Evolutionary conservation across 2,797 vertebrate genomes (phyloP).

Genomic region (Cyclura pinguis): DNA sequence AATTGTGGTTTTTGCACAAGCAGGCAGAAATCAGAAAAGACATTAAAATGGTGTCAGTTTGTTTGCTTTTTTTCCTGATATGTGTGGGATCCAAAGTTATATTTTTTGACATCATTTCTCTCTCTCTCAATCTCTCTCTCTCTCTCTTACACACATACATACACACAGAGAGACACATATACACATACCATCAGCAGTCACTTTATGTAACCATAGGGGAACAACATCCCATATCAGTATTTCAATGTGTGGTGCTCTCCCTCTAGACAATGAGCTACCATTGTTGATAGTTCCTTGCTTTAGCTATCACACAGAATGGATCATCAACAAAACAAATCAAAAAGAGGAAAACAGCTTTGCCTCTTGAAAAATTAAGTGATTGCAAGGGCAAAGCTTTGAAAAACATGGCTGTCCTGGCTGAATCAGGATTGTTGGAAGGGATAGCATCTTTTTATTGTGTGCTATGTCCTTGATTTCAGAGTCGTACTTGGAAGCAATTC

Average conservation of each 20-base stretch:
- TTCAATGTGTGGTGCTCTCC: too few relatives aligned
- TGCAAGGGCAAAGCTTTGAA: neutral
- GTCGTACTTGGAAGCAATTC: neutral
- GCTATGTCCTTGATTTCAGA: neutral
- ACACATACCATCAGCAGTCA: too few relatives aligned
- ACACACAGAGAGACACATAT: too few relatives aligned
- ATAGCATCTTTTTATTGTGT: neutral
- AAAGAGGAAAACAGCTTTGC: neutral
- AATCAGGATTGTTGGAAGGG: neutral
- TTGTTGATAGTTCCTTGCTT: neutral
- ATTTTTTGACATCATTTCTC: neutral
- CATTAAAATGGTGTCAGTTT: too few relatives aligned
- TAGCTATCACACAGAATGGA: neutral
- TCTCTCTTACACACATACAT: too few relatives aligned
- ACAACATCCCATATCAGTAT: too few relatives aligned
- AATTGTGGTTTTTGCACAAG: neutral
- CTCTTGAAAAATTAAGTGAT: neutral
- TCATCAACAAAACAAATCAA: too few relatives aligned
- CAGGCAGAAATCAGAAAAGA: neutral
- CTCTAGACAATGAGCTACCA: too few relatives aligned
- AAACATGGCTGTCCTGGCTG: too few relatives aligned
- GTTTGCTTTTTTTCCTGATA: neutral
- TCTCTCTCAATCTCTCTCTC: too few relatives aligned
- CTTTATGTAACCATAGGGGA: too few relatives aligned
- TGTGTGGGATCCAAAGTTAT: neutral